Evolutionary conservation across 2,797 vertebrate species (phyloP).

Genomic region (Acrossocheilus fasciatus): DNA sequence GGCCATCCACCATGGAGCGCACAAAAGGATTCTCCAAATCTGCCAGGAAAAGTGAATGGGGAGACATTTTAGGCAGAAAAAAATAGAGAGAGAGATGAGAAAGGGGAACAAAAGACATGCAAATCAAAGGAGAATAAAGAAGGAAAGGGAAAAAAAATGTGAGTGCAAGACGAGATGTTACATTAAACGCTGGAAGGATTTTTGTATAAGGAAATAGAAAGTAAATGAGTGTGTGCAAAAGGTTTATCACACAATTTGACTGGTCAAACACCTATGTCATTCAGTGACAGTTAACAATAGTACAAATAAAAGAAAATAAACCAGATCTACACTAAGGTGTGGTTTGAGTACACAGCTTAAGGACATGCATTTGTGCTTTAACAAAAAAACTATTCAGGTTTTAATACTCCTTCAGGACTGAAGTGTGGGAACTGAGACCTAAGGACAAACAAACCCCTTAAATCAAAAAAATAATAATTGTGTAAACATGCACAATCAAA

Average conservation of each 20-base stretch:
- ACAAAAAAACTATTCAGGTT: slow-evolving; percentile 28
- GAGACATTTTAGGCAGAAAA: not conserved
- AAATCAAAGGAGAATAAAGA: not conserved
- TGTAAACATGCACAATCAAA: slow-evolving; percentile 21
- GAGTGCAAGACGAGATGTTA: not conserved
- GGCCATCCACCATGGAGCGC: slow-evolving; percentile 74
- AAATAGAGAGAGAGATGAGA: not conserved
- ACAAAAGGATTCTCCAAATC: slow-evolving; percentile 85
- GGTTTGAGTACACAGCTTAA: slow-evolving; percentile 41
- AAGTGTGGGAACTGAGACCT: slow-evolving; percentile 23
- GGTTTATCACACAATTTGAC: not conserved
- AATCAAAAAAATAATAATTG: not conserved
- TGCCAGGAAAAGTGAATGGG: slow-evolving; percentile 59
- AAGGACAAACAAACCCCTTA: slow-evolving; percentile 4
- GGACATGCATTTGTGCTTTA: slow-evolving; percentile 5
- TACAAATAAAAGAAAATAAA: slow-evolving; percentile 2
- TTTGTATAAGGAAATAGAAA: slow-evolving; percentile 1
- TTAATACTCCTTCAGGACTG: slow-evolving; percentile 8
- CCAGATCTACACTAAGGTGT: slow-evolving; percentile 9
- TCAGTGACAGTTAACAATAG: slow-evolving; percentile 33
- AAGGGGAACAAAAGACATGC: not conserved
- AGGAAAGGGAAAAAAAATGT: not conserved
- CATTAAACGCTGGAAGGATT: not conserved
- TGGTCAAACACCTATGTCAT: not conserved
- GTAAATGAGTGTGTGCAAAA: not conserved